Evolutionary conservation across 2,113 vertebrate genomes (phyloP), one percentile per base, ranked within the genome.

Genomic region (Thalassoma bifasciatum): DNA sequence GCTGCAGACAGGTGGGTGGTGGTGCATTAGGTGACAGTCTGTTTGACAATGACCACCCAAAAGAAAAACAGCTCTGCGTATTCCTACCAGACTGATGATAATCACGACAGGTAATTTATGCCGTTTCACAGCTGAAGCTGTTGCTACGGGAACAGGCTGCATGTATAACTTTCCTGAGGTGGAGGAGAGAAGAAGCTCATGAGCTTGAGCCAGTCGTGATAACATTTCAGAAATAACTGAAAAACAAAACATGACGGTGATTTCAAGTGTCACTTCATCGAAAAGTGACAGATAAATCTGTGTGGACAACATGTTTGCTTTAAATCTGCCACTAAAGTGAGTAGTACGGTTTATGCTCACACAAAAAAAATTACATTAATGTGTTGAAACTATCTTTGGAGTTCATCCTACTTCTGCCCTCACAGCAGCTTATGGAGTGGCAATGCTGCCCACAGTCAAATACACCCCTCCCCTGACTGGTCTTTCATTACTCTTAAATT

Each of bases 91-190:
- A 82, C 69, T 71, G 77, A 85, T 90, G 80, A 86, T 90, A 87
- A 91, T 92, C 74, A n/a, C 62, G 49, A 83, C 87, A 92, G 87
- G 86, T 93, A 90, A 93, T 94, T 92, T 88, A 92, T 92, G 91
- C 89, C 87, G 89, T 93, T 87, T 88, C 81, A 86, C 75, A 87
- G 72, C 70, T 85, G 56, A 73, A 56, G 79, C 85, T 86, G 94
- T 94, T 94, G 92, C 93, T 79, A 93, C 46, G 79, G 91, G 93
- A 95, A 93, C 94, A 50, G 62, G 84, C 79, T 87, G 80, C 76
- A 86, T 89, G 86, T 86, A 86, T 86, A 88, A 87, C 66, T 86
- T 77, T 65, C 89, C 75, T 72, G 38, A 86, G 66, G 76, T 73
- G 77, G 75, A 53, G 52, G 72, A 64, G 70, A 68, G 51, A n/a